A percentile compares a stretch with the other conserved stretches of the same genome.
Conservation (phyloP, 37 sponge, comb jelly and placozoan genomes). For the Ephydatia muelleri region DNA sequence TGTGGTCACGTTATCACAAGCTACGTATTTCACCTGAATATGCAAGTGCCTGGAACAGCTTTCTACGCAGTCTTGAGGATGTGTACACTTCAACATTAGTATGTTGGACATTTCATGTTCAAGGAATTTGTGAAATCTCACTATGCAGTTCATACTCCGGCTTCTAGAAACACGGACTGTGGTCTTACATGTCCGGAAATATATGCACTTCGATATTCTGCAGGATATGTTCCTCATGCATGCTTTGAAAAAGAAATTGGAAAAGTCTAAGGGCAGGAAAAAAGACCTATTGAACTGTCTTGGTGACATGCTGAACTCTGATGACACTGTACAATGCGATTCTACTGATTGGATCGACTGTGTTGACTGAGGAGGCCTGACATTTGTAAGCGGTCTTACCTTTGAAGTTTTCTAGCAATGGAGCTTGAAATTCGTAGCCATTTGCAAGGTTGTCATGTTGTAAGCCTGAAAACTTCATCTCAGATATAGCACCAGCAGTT, state of each 20-base stretch:
- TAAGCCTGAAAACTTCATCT: slow-evolving; percentile 2
- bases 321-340: slow-evolving; percentile 13
- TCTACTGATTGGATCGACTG: slow-evolving; percentile 28
- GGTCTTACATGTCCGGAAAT: slow-evolving; percentile 11
- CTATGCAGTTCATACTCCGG: not conserved
- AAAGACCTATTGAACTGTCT: slow-evolving; percentile 25
- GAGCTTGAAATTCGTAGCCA: slow-evolving; percentile 21
- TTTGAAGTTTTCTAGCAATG: slow-evolving; percentile 21
- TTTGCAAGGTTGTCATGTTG: not conserved
- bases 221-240: slow-evolving; percentile 30
- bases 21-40: not conserved
- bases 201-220: slow-evolving; percentile 30
- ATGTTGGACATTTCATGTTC: slow-evolving; percentile 23
- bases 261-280: slow-evolving; percentile 13
- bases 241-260: slow-evolving; percentile 21
- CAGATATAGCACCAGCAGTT: not conserved
- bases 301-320: slow-evolving; percentile 7
- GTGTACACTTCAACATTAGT: slow-evolving; percentile 4
- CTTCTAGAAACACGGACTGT: not conserved
- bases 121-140: slow-evolving; percentile 10
- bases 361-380: too few species aligned
- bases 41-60: not conserved
- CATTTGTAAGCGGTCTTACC: too few species aligned
- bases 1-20: not conserved
- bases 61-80: slow-evolving; percentile 1